Evolutionary conservation across 2,797 vertebrate species (phyloP).

Genomic region (Erithacus rubecula): DNA sequence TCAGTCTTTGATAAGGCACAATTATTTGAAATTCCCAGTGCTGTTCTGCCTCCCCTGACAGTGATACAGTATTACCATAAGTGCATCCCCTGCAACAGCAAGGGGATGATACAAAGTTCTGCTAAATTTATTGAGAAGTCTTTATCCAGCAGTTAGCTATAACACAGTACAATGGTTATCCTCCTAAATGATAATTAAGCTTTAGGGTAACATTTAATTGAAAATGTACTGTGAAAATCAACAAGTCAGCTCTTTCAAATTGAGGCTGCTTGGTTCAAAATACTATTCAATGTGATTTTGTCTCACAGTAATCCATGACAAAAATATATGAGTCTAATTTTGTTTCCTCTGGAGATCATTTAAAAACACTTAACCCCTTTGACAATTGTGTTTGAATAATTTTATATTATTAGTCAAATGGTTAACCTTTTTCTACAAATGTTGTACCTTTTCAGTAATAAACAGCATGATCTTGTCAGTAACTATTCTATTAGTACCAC

Average conservation of each 20-base stretch:
- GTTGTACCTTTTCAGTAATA: not conserved
- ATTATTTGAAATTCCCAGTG: not conserved
- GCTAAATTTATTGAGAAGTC: slow-evolving; percentile 10
- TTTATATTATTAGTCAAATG: not conserved
- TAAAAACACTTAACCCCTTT: not conserved
- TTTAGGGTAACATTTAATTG: slow-evolving; percentile 60
- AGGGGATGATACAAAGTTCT: not conserved
- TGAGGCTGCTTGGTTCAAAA: not conserved
- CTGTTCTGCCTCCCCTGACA: not conserved
- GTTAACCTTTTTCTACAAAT: not conserved
- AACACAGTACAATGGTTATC: slow-evolving; percentile 45
- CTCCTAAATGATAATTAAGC: slow-evolving; percentile 51
- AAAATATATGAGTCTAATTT: slow-evolving; percentile 42
- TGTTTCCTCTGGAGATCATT: not conserved
- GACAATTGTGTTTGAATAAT: not conserved
- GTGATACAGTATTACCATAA: not conserved
- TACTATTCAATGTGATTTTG: slow-evolving; percentile 6
- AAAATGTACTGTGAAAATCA: slow-evolving; percentile 55
- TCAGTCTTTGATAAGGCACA: not conserved
- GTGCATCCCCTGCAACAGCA: not conserved
- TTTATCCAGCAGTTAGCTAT: slow-evolving; percentile 24
- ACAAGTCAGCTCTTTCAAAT: slow-evolving; percentile 46
- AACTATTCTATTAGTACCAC: not conserved
- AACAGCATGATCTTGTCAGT: not conserved
- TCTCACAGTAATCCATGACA: slow-evolving; percentile 31